A percentile compares a stretch with the other conserved stretches of the same genome.
Evolutionary conservation across 2,113 vertebrate genomes (phyloP).

Genomic region (Plestiodon gilberti): DNA sequence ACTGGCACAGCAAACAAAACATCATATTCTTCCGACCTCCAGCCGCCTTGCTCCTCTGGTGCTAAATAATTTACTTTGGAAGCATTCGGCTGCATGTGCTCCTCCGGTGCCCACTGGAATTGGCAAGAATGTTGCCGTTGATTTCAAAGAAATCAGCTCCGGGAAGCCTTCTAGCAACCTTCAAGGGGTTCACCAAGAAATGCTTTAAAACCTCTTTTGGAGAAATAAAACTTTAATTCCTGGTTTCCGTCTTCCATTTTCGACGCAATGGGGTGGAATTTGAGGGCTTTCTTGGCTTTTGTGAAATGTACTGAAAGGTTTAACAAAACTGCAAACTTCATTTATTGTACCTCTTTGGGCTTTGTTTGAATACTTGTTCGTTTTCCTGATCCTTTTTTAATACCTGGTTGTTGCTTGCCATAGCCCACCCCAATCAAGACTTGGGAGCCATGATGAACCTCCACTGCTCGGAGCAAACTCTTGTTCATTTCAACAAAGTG

Average conservation of each 20-base stretch:
- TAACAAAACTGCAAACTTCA: neutral
- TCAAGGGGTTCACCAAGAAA: neutral
- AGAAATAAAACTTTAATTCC: neutral
- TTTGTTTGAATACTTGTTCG: neutral
- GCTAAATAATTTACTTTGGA: conserved; percentile 3
- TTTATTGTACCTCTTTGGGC: neutral
- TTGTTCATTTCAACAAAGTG: too few relatives aligned
- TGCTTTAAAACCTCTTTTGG: neutral
- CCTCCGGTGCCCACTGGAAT: neutral
- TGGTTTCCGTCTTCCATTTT: neutral
- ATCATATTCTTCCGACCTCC: neutral
- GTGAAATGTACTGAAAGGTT: neutral
- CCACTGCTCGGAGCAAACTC: too few relatives aligned
- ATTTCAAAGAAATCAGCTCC: neutral
- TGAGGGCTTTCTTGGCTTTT: neutral
- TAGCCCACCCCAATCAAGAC: too few relatives aligned
- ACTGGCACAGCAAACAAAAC: neutral
- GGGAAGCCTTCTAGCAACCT: neutral
- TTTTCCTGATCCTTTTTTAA: neutral
- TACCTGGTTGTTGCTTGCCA: neutral
- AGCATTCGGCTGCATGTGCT: neutral
- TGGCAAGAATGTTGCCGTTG: neutral
- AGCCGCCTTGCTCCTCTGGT: neutral
- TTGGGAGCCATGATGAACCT: too few relatives aligned
- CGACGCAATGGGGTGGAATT: neutral